A percentile compares a stretch with the other conserved stretches of the same genome.
Conservation (phyloP, 2,797 vertebrate species). For the Anguilla marmorata region DNA sequence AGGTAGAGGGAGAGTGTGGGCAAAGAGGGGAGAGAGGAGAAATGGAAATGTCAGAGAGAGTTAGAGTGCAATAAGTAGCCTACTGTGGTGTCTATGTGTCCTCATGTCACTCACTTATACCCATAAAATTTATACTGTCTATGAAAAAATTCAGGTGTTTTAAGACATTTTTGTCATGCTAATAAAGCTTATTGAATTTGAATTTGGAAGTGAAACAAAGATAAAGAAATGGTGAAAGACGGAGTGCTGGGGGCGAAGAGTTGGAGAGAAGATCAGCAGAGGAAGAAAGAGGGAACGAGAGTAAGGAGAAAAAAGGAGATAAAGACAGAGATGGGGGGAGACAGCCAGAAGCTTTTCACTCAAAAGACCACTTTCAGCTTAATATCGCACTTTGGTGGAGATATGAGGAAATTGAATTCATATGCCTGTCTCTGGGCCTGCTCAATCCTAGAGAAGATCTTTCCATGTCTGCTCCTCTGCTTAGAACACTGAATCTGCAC, state of each 20-base stretch:
- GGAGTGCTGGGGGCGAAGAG: neutral
- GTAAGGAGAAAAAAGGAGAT: neutral
- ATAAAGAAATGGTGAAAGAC: neutral
- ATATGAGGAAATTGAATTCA: constrained; percentile 21
- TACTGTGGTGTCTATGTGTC: neutral
- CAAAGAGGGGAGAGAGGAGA: neutral
- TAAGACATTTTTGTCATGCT: neutral
- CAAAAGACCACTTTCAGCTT: neutral
- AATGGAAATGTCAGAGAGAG: neutral
- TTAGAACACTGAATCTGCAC: neutral
- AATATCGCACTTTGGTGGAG: constrained; percentile 11
- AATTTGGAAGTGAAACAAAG: neutral
- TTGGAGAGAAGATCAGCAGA: neutral
- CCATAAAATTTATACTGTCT: neutral
- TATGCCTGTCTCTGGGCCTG: constrained; percentile 6
- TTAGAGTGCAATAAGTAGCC: neutral
- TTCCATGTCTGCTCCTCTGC: neutral
- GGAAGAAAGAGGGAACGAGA: neutral
- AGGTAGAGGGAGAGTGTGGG: neutral
- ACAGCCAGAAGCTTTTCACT: neutral
- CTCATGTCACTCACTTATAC: neutral
- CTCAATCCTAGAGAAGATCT: constrained; percentile 1
- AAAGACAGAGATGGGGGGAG: neutral
- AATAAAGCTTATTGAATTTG: neutral
- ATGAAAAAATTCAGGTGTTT: neutral